Conservation (phyloP, 1,140 invertebrate species). For the Formica selysi region DNA sequence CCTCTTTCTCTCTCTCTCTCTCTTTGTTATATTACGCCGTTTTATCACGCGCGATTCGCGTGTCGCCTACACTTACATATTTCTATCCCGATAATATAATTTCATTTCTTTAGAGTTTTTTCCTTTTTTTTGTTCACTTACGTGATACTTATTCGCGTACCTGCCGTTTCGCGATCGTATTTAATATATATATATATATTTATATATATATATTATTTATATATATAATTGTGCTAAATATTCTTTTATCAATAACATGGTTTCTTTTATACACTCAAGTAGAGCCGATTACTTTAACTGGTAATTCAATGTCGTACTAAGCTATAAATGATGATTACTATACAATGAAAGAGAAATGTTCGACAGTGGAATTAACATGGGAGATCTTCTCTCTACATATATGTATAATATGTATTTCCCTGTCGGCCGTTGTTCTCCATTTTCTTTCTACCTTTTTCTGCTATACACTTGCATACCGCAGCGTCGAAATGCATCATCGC, state of each 20-base stretch:
- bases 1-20: neutral
- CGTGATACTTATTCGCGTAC: constrained; percentile 52
- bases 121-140: constrained; percentile 63
- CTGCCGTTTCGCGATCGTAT: constrained; percentile 73
- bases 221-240: constrained; percentile 82
- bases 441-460: constrained; percentile 53
- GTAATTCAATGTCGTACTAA: constrained; percentile 83
- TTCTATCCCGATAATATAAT: constrained; percentile 66
- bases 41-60: constrained; percentile 51
- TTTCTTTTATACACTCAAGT: constrained; percentile 82
- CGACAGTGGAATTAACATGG: constrained; percentile 76
- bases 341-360: constrained; percentile 84
- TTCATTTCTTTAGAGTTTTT: constrained; percentile 53
- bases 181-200: constrained; percentile 70
- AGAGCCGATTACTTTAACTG: constrained; percentile 82
- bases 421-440: constrained; percentile 69
- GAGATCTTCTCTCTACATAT: constrained; percentile 65
- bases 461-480: constrained; percentile 64
- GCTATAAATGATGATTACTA: constrained; percentile 84
- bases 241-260: constrained; percentile 79
- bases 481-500: constrained; percentile 46
- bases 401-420: constrained; percentile 65
- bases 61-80: constrained; percentile 41
- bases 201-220: constrained; percentile 55
- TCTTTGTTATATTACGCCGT: constrained; percentile 66